These are phyloP conservation scores for Drosophila micromelanica DNA, from an alignment of 1,140 invertebrate species.

Conservation along the genomic window DNA sequence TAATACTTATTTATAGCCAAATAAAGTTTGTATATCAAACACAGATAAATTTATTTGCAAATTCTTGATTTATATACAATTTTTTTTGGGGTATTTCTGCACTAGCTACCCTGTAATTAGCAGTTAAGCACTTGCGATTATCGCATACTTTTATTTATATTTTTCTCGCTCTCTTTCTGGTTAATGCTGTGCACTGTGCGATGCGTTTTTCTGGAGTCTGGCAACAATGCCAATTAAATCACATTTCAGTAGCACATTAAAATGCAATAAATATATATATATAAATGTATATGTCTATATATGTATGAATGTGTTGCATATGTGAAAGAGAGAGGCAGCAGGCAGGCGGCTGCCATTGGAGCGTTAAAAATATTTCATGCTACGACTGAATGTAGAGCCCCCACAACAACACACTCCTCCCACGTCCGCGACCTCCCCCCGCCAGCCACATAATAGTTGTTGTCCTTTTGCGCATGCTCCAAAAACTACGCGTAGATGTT, in stretches of 20 bases:
- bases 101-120: too few species aligned
- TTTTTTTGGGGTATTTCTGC: too few species aligned
- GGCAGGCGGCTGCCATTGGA: slow-evolving; percentile 52
- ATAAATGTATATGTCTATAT: slow-evolving; percentile 20
- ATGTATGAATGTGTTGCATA: background rate
- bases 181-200: slow-evolving; percentile 47
- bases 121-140: background rate
- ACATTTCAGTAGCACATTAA: slow-evolving; percentile 77
- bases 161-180: background rate
- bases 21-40: too few species aligned
- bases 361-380: slow-evolving; percentile 75
- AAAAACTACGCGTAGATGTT: slow-evolving; percentile 63
- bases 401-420: background rate
- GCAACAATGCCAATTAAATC: slow-evolving; percentile 79
- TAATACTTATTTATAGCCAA: too few species aligned
- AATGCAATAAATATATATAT: slow-evolving; percentile 72
- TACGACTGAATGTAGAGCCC: slow-evolving; percentile 5
- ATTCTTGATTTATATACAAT: too few species aligned
- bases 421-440: background rate
- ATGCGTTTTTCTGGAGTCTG: slow-evolving; percentile 25
- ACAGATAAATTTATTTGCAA: too few species aligned
- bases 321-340: slow-evolving; percentile 1
- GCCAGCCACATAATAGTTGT: slow-evolving; percentile 22
- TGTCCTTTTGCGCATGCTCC: slow-evolving; percentile 53
- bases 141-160: background rate